A percentile compares a stretch with the other conserved stretches of the same genome.
These are phyloP conservation scores for Oxyura jamaicensis DNA, from an alignment of 2,113 vertebrate genomes.

Conservation along the genomic window DNA sequence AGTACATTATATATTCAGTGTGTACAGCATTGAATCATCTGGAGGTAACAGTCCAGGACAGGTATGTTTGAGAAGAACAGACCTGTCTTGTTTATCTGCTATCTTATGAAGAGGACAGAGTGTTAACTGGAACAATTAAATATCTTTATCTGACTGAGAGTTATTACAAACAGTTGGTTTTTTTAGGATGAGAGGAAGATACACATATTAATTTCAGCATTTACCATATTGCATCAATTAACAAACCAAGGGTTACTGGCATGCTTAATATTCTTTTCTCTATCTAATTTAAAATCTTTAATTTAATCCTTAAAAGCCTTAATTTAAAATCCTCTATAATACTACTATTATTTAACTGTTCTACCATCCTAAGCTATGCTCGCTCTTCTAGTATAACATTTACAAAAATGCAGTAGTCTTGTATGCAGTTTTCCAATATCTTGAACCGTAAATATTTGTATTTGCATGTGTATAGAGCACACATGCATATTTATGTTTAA, in stretches of 20 bases:
- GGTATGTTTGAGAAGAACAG: not conserved
- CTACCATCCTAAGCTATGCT: not conserved
- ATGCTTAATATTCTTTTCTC: not conserved
- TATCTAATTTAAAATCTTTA: not conserved
- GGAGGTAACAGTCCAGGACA: not conserved
- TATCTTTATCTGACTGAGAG: not conserved
- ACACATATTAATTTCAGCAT: not conserved
- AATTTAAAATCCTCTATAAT: not conserved
- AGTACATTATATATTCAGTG: not conserved
- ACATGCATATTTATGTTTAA: not conserved
- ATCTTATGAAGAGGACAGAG: not conserved
- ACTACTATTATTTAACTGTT: not conserved
- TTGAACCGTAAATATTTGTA: not conserved
- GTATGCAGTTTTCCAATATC: not conserved
- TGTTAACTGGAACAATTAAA: not conserved
- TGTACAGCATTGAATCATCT: not conserved
- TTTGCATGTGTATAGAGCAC: not conserved
- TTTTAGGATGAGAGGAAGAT: not conserved
- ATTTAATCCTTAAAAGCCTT: too few relatives aligned
- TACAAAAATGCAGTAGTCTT: not conserved
- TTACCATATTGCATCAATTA: not conserved
- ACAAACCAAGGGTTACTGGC: not conserved
- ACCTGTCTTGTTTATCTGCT: not conserved
- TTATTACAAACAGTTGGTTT: not conserved
- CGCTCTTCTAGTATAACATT: not conserved